Percentiles rank a stretch among this genome's conserved stretches.
Evolutionary conservation across 2,797 vertebrate genomes (phyloP).

Genomic region (Gallinago solitaria): DNA sequence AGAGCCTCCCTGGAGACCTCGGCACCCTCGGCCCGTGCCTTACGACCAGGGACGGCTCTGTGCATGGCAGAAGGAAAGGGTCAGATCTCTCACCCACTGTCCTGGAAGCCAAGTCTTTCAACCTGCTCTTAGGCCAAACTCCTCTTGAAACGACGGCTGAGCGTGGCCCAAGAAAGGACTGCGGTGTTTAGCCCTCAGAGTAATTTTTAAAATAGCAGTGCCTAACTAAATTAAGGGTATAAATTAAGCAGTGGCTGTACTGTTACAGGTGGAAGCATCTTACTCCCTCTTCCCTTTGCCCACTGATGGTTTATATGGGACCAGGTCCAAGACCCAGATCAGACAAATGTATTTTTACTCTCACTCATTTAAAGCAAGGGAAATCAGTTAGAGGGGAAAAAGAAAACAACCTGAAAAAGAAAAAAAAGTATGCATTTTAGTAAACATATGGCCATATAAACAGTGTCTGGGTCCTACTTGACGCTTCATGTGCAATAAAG

Average conservation of each 20-base stretch:
- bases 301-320: not conserved
- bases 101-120: not conserved
- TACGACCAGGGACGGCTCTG: not conserved
- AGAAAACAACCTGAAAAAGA: not conserved
- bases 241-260: not conserved
- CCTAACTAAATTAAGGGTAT: slow-evolving; percentile 2
- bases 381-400: accelerated
- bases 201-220: slow-evolving; percentile 9
- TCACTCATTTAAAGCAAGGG: not conserved
- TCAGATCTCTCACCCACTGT: not conserved
- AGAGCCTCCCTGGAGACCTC: not conserved
- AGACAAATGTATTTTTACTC: slow-evolving; percentile 7
- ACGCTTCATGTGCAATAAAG: not conserved
- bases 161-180: not conserved
- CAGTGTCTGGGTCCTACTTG: not conserved
- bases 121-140: not conserved
- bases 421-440: not conserved
- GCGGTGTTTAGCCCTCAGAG: not conserved
- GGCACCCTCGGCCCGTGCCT: not conserved
- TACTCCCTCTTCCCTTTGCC: not conserved
- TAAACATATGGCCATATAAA: not conserved
- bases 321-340: not conserved
- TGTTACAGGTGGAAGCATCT: not conserved
- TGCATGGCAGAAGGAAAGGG: not conserved
- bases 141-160: not conserved